Evolutionary conservation across 2,888 invertebrate genomes (phyloP).

Genomic region (Hipparchia sbordonii): DNA sequence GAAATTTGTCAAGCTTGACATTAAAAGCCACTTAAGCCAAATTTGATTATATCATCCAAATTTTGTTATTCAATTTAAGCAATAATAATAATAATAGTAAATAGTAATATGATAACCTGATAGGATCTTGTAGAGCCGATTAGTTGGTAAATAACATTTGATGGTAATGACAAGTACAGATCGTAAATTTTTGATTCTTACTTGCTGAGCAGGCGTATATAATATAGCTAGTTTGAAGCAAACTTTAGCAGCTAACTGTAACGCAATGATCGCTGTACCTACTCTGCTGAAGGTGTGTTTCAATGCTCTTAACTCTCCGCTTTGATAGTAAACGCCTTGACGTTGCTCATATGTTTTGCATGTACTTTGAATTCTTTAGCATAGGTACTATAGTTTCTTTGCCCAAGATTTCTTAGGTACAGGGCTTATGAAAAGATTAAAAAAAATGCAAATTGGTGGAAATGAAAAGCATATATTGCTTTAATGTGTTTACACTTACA

Average conservation of each 20-base stretch:
- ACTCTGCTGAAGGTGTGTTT: constrained; percentile 5
- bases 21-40: constrained; percentile 9
- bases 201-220: neutral
- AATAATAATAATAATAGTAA: too few relatives aligned
- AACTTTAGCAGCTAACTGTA: neutral
- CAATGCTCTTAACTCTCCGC: constrained; percentile 10
- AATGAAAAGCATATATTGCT: neutral
- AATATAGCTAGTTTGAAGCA: neutral
- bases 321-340: neutral
- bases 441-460: neutral
- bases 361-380: too few relatives aligned
- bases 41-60: neutral
- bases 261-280: constrained; percentile 8
- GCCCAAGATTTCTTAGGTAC: neutral
- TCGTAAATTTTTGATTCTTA: too few relatives aligned
- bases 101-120: too few relatives aligned
- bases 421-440: neutral
- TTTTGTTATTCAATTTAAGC: neutral
- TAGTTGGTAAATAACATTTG: neutral
- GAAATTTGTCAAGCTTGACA: constrained; percentile 29
- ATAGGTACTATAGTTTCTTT: too few relatives aligned
- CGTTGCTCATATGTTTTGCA: neutral
- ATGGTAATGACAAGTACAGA: too few relatives aligned
- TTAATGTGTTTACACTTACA: neutral
- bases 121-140: neutral